Evolutionary conservation across 2,888 invertebrate genomes (phyloP), one percentile per base, ranked within the genome.

Genomic region (Hemistola chrysoprasaria): DNA sequence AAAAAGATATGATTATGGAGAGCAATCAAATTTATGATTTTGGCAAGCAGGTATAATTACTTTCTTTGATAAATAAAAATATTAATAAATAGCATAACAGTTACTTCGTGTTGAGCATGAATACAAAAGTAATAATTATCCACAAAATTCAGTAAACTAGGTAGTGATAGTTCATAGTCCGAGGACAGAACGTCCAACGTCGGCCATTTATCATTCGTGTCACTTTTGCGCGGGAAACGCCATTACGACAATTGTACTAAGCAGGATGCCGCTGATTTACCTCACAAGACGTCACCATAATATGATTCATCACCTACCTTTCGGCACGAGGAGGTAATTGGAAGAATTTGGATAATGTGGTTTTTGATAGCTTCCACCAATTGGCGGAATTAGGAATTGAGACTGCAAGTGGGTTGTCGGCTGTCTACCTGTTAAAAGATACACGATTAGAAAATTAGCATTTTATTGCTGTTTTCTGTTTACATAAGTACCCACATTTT

Each of bases 241-340:
- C 69, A 76, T 77, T 73, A 71, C 57, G 37, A 43, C 69, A 67
- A 80, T 78, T 75, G 74, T 59, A 47, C 37, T 76, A 82, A 82
- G 78, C 75, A 84, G 85, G 85, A 86, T 75, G 71, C 69, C 51
- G 64, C 59, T 70, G 77, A 75, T 81, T 83, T 80, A 59, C 67
- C 69, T 65, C 5, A 1, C 22, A 34, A 34, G 43, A 38, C 22
- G n/a, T 31, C 37, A 36, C 21, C 36, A 23, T 53, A n/a, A n/a
- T n/a, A 26, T 50, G 42, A 50, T 16, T 53, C 49, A 49, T 59
- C 43, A 32, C 8, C 37, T 24, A 52, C 53, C 60, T 70, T 71
- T 77, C 70, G 66, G 67, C 71, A 66, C 65, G 50, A 64, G 55
- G 49, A 46, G 20, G 32, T 55, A 53, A 61, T 55, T 56, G 48